Evolutionary conservation across 2,888 invertebrate species (phyloP).

Genomic region (Xanthorhoe spadicearia): DNA sequence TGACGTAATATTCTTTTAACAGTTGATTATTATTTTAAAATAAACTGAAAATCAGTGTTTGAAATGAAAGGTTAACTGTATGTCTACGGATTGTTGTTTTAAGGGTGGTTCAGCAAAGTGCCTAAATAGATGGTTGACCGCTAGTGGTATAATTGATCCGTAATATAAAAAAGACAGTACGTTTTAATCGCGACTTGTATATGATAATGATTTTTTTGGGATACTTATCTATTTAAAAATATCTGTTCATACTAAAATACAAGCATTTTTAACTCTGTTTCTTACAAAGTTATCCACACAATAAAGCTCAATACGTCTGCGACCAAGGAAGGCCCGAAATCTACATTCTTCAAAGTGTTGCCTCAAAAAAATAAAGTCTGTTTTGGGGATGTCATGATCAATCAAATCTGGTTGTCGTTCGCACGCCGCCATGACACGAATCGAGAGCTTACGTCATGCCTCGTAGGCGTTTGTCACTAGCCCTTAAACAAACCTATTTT

Average conservation of each 20-base stretch:
- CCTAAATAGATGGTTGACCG: no score
- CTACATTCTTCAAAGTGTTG: constrained; percentile 40
- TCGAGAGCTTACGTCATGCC: constrained; percentile 63
- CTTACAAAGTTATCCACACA: not conserved
- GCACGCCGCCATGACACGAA: constrained; percentile 45
- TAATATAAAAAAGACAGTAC: no score
- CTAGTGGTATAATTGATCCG: no score
- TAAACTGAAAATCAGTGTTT: no score
- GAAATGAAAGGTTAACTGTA: no score
- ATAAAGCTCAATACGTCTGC: constrained; percentile 1
- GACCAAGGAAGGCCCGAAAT: not conserved
- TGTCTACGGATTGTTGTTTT: no score
- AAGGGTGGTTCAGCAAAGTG: no score
- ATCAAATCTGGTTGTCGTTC: constrained; percentile 53
- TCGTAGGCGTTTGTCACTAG: constrained; percentile 65
- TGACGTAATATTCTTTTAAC: no score
- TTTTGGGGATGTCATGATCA: constrained; percentile 61
- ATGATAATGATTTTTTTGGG: no score
- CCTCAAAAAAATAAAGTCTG: constrained; percentile 47
- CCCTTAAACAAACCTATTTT: constrained; percentile 46
- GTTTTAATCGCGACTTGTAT: no score
- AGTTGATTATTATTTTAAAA: no score
- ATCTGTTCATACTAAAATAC: not conserved
- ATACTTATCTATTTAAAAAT: no score
- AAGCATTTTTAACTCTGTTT: not conserved